Percentiles rank a stretch among this genome's conserved stretches.
These are phyloP conservation scores for Lasioglossum pauxillum DNA, from an alignment of 2,888 invertebrate genomes.

Conservation along the genomic window DNA sequence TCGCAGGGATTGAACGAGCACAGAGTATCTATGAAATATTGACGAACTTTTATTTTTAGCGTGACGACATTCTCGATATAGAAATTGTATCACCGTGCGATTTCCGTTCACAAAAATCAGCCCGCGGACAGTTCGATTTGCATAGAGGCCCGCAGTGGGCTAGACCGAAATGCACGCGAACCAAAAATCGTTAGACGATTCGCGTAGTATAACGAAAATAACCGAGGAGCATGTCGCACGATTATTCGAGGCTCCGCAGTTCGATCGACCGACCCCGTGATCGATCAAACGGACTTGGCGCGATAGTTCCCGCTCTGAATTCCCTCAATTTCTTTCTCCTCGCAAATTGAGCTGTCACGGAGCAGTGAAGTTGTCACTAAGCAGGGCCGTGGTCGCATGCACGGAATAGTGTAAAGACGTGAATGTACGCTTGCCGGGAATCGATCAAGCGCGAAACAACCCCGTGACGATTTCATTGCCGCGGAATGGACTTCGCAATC, in stretches of 20 bases:
- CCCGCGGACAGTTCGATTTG: not conserved
- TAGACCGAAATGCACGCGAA: not conserved
- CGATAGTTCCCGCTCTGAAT: not conserved
- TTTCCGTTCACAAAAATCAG: not conserved
- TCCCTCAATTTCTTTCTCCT: not conserved
- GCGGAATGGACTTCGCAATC: not conserved
- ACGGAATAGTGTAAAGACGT: slow-evolving; percentile 36
- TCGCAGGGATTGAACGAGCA: not conserved
- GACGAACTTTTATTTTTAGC: not conserved
- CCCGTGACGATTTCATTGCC: slow-evolving; percentile 37
- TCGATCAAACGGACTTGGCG: slow-evolving; percentile 23
- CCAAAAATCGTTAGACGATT: not conserved
- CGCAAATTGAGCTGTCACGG: slow-evolving; percentile 2
- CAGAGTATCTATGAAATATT: not conserved
- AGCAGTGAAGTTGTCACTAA: not conserved
- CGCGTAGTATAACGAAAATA: not conserved
- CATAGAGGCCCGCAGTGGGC: not conserved
- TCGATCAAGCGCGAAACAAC: slow-evolving; percentile 33
- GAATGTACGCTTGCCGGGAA: slow-evolving; percentile 22
- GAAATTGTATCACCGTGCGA: not conserved
- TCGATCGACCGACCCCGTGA: not conserved
- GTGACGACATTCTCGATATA: not conserved
- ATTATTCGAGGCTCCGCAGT: not conserved
- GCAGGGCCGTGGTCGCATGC: not conserved
- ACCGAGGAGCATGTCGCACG: not conserved